Conservation (phyloP, 2,888 invertebrate genomes). For the Pyrrhia umbra region DNA sequence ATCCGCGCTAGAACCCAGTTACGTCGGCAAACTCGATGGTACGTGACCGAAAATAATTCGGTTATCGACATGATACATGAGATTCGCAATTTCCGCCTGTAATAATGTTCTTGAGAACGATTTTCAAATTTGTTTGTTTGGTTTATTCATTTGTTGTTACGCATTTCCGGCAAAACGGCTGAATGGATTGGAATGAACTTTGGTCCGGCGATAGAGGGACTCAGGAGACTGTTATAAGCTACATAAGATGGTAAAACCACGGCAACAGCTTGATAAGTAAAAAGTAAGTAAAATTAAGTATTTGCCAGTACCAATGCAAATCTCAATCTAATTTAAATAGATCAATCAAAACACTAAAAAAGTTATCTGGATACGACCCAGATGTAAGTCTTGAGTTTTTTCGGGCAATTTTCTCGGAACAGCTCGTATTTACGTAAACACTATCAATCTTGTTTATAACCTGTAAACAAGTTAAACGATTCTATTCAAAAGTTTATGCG, state of each 20-base stretch:
- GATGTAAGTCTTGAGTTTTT: slow-evolving; percentile 24
- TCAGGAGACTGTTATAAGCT: too few species aligned
- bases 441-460: slow-evolving; percentile 22
- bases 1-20: slow-evolving; percentile 11
- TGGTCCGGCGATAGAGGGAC: too few species aligned
- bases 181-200: too few species aligned
- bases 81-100: not conserved
- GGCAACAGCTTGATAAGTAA: too few species aligned
- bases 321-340: not conserved
- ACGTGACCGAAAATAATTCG: slow-evolving; percentile 44
- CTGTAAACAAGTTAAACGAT: slow-evolving; percentile 23
- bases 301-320: too few species aligned
- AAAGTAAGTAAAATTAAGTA: too few species aligned
- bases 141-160: too few species aligned
- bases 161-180: too few species aligned
- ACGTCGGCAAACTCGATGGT: not conserved
- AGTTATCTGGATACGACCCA: slow-evolving; percentile 12
- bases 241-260: too few species aligned
- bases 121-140: too few species aligned
- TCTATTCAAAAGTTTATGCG: slow-evolving; percentile 1
- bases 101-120: not conserved
- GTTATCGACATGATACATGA: slow-evolving; percentile 6
- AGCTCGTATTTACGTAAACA: slow-evolving; percentile 27
- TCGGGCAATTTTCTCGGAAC: slow-evolving; percentile 29
- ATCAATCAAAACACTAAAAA: slow-evolving; percentile 4